Evolutionary conservation across 1,140 invertebrate genomes (phyloP).

Genomic region (Rhyacophila brunnea): DNA sequence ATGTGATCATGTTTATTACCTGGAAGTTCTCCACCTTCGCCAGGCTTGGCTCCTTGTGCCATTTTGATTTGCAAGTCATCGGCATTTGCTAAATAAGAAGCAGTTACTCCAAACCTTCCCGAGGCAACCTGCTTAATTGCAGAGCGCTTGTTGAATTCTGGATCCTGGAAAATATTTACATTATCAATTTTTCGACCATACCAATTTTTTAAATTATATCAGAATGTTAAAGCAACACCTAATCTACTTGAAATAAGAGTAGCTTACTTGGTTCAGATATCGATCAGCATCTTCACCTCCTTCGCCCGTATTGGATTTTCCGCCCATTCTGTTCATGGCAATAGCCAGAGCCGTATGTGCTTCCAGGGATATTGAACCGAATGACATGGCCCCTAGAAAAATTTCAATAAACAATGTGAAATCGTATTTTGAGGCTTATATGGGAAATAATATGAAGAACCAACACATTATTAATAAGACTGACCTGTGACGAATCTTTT

Average conservation of each 20-base stretch:
- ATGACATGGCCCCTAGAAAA: constrained; percentile 58
- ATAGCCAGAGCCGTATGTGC: constrained; percentile 92
- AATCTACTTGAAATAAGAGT: no score
- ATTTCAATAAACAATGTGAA: background rate
- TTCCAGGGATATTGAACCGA: constrained; percentile 72
- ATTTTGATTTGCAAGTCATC: constrained; percentile 98
- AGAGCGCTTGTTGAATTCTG: constrained; percentile 73
- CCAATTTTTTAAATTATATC: background rate
- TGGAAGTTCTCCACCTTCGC: constrained; percentile 92
- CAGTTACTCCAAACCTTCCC: constrained; percentile 97
- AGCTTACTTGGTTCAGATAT: constrained; percentile 67
- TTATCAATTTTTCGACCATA: background rate
- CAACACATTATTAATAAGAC: no score
- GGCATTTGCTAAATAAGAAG: constrained; percentile 93
- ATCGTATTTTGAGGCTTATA: background rate
- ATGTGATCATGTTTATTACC: constrained; percentile 58
- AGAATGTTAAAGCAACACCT: no score
- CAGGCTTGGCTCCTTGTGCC: constrained; percentile 97
- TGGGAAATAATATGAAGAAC: background rate
- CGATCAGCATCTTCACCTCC: constrained; percentile 87
- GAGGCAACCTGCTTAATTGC: constrained; percentile 94
- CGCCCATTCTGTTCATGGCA: constrained; percentile 95
- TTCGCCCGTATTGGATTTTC: constrained; percentile 97
- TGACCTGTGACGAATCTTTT: constrained; percentile 74
- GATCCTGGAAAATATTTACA: constrained; percentile 59